These are phyloP conservation scores for Cylas formicarius DNA, from an alignment of 1,140 invertebrate genomes.

Conservation along the genomic window DNA sequence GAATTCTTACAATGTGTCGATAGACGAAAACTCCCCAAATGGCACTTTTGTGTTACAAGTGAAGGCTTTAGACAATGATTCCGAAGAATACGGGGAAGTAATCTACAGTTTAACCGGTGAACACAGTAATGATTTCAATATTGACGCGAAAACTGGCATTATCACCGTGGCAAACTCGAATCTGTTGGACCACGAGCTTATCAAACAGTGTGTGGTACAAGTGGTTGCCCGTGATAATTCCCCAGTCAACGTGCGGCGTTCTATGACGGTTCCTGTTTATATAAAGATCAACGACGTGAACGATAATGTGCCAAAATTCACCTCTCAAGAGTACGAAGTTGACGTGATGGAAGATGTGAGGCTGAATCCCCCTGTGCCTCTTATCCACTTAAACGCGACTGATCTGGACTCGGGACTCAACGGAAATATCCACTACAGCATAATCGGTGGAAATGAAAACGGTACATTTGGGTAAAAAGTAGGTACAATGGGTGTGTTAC, in stretches of 20 bases:
- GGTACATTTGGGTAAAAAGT: slow-evolving; percentile 21
- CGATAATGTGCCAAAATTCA: slow-evolving; percentile 76
- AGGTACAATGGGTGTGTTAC: background rate
- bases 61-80: slow-evolving; percentile 54
- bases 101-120: slow-evolving; percentile 71
- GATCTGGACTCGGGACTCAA: slow-evolving; percentile 74
- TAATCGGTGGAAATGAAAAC: slow-evolving; percentile 63
- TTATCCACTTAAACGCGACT: slow-evolving; percentile 68
- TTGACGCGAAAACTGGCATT: slow-evolving; percentile 65
- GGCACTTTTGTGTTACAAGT: slow-evolving; percentile 65
- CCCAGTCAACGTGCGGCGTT: slow-evolving; percentile 57
- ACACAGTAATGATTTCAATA: slow-evolving; percentile 60
- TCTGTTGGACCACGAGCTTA: slow-evolving; percentile 71
- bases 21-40: slow-evolving; percentile 66
- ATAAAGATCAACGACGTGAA: slow-evolving; percentile 77
- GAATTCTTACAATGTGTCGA: slow-evolving; percentile 57
- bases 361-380: slow-evolving; percentile 65
- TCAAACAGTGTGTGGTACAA: slow-evolving; percentile 63
- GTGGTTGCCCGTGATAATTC: slow-evolving; percentile 75
- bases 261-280: slow-evolving; percentile 66
- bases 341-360: slow-evolving; percentile 77
- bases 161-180: slow-evolving; percentile 66
- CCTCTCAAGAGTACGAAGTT: slow-evolving; percentile 63
- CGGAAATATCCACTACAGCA: slow-evolving; percentile 66
- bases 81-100: slow-evolving; percentile 64